Conservation (phyloP, 2,888 invertebrate genomes). For the Megalurothrips usitatus region DNA sequence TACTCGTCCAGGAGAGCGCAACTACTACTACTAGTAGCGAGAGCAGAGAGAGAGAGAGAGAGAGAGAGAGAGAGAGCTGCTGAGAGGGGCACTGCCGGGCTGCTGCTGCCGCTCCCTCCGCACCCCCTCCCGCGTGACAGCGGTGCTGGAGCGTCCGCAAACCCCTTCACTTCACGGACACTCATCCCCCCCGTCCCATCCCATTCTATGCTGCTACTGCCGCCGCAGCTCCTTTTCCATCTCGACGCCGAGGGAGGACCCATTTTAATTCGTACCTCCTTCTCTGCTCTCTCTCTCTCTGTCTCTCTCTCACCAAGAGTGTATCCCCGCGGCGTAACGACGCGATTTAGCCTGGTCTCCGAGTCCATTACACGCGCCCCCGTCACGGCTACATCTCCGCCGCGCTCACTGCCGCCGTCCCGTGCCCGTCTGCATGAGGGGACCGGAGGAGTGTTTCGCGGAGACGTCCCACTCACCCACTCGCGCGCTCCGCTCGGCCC, state of each 20-base stretch:
- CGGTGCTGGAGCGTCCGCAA: not conserved
- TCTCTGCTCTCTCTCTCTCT: not conserved
- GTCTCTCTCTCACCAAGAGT: not conserved
- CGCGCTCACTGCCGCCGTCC: no score
- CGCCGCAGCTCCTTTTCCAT: no score
- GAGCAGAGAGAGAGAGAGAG: no score
- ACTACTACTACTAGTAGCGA: no score
- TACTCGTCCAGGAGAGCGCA: no score
- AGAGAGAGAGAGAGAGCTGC: not conserved
- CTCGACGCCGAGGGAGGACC: not conserved
- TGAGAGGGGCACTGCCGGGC: not conserved
- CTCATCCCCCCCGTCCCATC: not conserved
- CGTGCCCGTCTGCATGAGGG: not conserved
- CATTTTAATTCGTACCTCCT: slow-evolving; percentile 1
- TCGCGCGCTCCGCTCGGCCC: not conserved
- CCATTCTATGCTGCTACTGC: not conserved
- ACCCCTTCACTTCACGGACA: no score
- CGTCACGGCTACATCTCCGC: no score
- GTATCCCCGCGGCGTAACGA: slow-evolving; percentile 1
- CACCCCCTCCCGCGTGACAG: not conserved
- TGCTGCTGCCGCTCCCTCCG: not conserved
- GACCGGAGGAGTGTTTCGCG: not conserved
- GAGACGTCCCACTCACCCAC: not conserved
- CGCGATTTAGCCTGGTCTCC: slow-evolving; percentile 11
- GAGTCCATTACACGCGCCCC: not conserved